Base-by-base conservation (phyloP, 2,113 vertebrate genomes). In the Boleophthalmus pectinirostris region DNA sequence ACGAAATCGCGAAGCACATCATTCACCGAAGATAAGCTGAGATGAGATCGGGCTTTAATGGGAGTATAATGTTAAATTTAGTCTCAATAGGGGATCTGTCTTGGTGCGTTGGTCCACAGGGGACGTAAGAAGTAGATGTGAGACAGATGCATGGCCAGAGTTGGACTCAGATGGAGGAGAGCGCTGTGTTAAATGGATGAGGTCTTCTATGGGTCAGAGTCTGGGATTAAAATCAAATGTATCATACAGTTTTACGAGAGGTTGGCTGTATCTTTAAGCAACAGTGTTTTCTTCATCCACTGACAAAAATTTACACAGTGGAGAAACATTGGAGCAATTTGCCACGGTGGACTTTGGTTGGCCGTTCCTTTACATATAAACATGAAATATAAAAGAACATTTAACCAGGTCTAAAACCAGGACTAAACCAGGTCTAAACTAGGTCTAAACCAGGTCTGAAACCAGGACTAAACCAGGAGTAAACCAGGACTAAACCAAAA, bases 71-170 rank as follows among this genome's bases (percentile, higher is more conserved):
- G 54, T 78, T 45, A 18, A 47, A 66, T 63, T 72, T 56, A 65
- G 16, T 18, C 76, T 35, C 58, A 63, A 61, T 68, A 29, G 64
- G 24, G 14, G 51, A 73, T 35, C 33, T 73, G 60, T 53, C 66
- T 64, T 33, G 24, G 58, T 61, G 58, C 58, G 33, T 61, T 16
- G 25, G 25, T 16, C 25, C 24, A 20, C 25, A 33, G 25, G 18
- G 20, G 33, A 4, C 9, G 5, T 66, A 46, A 69, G 57, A 58
- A 38, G 7, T 7, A 70, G 69, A 80, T 66, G 66, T 18, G 53
- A 74, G 24, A 81, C 77, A 75, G 74, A 78, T 68, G 77, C 66
- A 61, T 18, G 67, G 61, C 20, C 10, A 43, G 58, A 25, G 64
- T 54, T 43, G 38, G 38, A 43, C 38, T 61, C 61, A 64, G 16